These are phyloP conservation scores for Enteromius radiatus DNA, from an alignment of 2,797 vertebrate genomes.

Conservation along the genomic window DNA sequence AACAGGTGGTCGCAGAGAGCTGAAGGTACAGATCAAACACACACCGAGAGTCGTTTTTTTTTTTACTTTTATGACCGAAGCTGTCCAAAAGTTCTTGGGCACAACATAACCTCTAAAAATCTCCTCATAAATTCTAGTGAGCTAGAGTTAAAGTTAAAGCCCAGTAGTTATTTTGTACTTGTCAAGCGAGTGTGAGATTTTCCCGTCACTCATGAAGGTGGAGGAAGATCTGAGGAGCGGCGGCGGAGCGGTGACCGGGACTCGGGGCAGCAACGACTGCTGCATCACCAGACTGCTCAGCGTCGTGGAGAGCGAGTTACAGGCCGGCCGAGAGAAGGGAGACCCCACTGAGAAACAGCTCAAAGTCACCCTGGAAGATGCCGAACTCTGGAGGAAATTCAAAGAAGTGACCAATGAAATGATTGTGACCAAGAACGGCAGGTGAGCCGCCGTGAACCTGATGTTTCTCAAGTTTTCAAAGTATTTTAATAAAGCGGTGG, in stretches of 20 bases:
- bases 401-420: conserved; percentile 95
- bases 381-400: conserved; percentile 91
- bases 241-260: conserved; percentile 54
- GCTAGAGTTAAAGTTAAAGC: background rate
- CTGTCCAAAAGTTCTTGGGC: background rate
- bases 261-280: conserved; percentile 70
- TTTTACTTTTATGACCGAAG: background rate
- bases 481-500: background rate
- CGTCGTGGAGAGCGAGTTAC: conserved; percentile 90
- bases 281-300: conserved; percentile 86
- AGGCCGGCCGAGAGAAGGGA: conserved; percentile 91
- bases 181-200: conserved; percentile 1
- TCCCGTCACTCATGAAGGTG: conserved; percentile 75
- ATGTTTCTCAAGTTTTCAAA: background rate
- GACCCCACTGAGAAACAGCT: conserved; percentile 94
- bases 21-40: conserved; percentile 2
- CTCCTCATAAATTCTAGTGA: background rate
- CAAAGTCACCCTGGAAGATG: conserved; percentile 89
- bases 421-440: conserved; percentile 98
- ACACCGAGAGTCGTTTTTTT: background rate
- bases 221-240: conserved; percentile 69
- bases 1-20: conserved; percentile 45
- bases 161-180: background rate
- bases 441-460: conserved; percentile 74
- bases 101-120: background rate